A percentile compares a stretch with the other conserved stretches of the same genome.
Evolutionary conservation across 2,113 vertebrate genomes (phyloP).

Genomic region (Oreotrochilus melanogaster): DNA sequence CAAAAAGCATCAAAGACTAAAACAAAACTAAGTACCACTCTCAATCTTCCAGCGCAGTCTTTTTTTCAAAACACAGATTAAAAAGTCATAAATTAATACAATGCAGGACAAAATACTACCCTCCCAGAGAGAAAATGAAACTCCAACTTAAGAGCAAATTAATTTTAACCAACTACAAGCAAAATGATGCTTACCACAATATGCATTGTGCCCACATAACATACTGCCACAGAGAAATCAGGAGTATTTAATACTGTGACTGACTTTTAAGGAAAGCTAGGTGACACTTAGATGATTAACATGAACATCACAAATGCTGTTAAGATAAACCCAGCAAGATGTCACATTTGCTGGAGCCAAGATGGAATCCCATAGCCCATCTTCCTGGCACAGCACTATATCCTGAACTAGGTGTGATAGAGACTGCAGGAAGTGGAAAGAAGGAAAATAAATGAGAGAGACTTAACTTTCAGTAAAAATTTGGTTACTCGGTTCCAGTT

Average conservation of each 20-base stretch:
- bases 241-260: background rate
- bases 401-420: background rate
- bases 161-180: background rate
- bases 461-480: background rate
- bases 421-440: background rate
- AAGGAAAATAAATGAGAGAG: background rate
- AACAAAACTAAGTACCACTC: background rate
- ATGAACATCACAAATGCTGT: background rate
- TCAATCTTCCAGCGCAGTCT: background rate
- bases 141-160: background rate
- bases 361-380: background rate
- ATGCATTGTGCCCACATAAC: background rate
- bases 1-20: background rate
- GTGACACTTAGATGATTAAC: background rate
- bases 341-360: accelerated
- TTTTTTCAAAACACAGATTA: background rate
- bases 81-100: background rate
- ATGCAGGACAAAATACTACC: background rate
- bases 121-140: background rate
- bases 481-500: background rate
- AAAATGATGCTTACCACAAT: background rate
- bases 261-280: background rate
- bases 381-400: background rate
- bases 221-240: background rate
- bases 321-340: background rate